Conservation (phyloP, 1,140 invertebrate species). For the Bilobella aurantiaca region DNA sequence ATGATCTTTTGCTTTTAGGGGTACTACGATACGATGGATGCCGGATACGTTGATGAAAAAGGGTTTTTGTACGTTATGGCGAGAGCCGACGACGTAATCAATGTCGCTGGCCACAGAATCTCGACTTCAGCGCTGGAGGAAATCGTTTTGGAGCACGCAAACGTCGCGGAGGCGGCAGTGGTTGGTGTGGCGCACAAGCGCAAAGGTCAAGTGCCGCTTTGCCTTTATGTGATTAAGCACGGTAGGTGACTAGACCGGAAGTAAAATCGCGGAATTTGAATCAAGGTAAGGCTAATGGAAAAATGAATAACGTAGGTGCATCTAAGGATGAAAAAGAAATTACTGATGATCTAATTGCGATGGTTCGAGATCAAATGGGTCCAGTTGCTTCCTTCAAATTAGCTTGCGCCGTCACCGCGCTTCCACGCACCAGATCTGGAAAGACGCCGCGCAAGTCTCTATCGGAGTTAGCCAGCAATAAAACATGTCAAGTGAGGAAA, state of each 20-base stretch:
- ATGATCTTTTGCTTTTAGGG: constrained; percentile 55
- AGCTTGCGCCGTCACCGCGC: constrained; percentile 58
- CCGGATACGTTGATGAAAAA: constrained; percentile 69
- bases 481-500: constrained; percentile 55
- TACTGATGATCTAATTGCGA: constrained; percentile 53
- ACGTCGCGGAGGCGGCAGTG: constrained; percentile 72
- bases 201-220: constrained; percentile 81
- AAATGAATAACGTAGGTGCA: constrained; percentile 39
- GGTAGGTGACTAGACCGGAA: constrained; percentile 38
- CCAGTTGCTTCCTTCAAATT: constrained; percentile 77
- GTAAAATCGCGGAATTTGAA: not conserved
- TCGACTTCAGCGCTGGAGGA: constrained; percentile 81
- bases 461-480: constrained; percentile 65
- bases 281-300: not conserved
- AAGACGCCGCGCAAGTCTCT: constrained; percentile 80
- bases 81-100: constrained; percentile 89
- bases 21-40: constrained; percentile 94
- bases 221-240: constrained; percentile 63
- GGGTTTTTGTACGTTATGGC: constrained; percentile 81
- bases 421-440: constrained; percentile 66
- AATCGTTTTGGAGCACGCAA: constrained; percentile 67
- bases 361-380: constrained; percentile 69
- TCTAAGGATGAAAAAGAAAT: constrained; percentile 47
- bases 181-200: constrained; percentile 76
- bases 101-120: constrained; percentile 81